Evolutionary conservation across 2,113 vertebrate species (phyloP), one percentile per base, ranked within the genome.

Genomic region (Elephas maximus): DNA sequence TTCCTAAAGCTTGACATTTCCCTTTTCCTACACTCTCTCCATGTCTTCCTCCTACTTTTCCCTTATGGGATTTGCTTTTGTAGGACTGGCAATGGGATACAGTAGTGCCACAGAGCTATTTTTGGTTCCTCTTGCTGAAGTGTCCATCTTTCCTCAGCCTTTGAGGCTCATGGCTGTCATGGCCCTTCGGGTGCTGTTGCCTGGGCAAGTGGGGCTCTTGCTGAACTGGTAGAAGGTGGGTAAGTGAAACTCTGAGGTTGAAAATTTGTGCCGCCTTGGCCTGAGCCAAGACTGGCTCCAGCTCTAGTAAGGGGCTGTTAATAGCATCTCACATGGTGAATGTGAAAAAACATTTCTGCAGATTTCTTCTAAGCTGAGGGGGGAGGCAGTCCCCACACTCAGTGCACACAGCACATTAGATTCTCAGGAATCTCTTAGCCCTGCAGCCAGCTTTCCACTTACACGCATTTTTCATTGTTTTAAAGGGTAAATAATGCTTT

Each of bases 401-500:
- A 44, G 90, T 96, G 91, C 88, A 44, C 37, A 51, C 12, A 85
- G 79, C 74, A 96, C 74, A 30, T 91, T 98, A 30, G 21, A 30
- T 91, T 97, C 82, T 98, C 92, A 88, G 0, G 95, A 91, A n/a
- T 94, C 95, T 94, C 44, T 97, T 67, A 95, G 86, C 65, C 90
- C 81, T 96, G 95, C 23, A 90, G 67, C 86, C 92, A 74, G 60
- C 37, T 96, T 97, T 98, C 86, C 90, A 69, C 94, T 74, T 41
- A 97, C 90, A 79, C 67, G 97, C 12, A 18, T 96, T 97, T 97
- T 96, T 96, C 91, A 94, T n/a, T 97, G 71, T 98, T 97, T 98
- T 98, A 98, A 98, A 99, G 99, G 97, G 99, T 99, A 97, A 99
- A 99, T 98, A 97, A 98, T 44, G 99, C 97, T 94, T 99, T 99